phyloP scores from a whole-genome alignment of 2,888 invertebrate species.

The Chrysina gloriosa region DNA sequence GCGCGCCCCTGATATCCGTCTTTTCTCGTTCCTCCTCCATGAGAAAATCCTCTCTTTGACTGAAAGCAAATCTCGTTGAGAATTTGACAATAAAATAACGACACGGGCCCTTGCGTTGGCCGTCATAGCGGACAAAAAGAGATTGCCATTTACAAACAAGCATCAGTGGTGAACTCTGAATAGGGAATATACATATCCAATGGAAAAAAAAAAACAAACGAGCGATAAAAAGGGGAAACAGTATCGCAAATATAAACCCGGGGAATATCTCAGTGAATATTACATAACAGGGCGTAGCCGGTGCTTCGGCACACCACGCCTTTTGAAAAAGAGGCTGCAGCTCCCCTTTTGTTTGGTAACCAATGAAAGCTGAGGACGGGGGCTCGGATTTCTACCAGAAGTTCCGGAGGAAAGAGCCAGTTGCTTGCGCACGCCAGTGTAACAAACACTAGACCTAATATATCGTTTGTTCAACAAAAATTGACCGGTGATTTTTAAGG shows the following conservation, averaged over 20 bases:
- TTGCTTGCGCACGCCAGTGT: slow-evolving; percentile 57
- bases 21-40: slow-evolving; percentile 32
- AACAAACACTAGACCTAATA: slow-evolving; percentile 43
- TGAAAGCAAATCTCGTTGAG: slow-evolving; percentile 32
- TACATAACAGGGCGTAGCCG: slow-evolving; percentile 37
- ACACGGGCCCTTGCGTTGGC: slow-evolving; percentile 36
- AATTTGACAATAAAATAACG: slow-evolving; percentile 33
- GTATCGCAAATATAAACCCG: slow-evolving; percentile 29
- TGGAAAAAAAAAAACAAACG: slow-evolving; percentile 9
- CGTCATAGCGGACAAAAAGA: slow-evolving; percentile 41
- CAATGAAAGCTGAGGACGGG: slow-evolving; percentile 38
- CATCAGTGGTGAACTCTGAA: slow-evolving; percentile 11
- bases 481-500: slow-evolving; percentile 3
- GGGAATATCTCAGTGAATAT: slow-evolving; percentile 32
- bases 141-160: slow-evolving; percentile 44
- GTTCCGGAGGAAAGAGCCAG: slow-evolving; percentile 49
- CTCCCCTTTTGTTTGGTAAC: slow-evolving; percentile 12
- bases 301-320: slow-evolving; percentile 15
- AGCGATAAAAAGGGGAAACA: slow-evolving; percentile 27
- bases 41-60: slow-evolving; percentile 26
- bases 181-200: slow-evolving; percentile 1
- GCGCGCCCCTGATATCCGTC: slow-evolving; percentile 8
- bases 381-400: slow-evolving; percentile 38
- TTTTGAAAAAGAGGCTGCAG: slow-evolving; percentile 26
- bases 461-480: neutral